phyloP scores from a whole-genome alignment of 1,140 invertebrate species.

The Leptopilina boulardi region DNA sequence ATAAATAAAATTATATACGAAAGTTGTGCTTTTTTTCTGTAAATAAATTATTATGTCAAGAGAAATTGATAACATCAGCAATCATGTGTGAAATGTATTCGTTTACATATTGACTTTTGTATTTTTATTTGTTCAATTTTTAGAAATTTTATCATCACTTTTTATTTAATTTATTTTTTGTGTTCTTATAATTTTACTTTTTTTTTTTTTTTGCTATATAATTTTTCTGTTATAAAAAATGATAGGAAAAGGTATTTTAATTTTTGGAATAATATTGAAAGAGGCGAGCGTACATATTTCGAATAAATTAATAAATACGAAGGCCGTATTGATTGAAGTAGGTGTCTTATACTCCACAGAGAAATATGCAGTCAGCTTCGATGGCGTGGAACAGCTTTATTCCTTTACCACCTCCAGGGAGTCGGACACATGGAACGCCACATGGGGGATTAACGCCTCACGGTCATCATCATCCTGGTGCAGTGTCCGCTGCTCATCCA shows the following conservation, averaged over 20 bases:
- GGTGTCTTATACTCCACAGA: conserved; percentile 72
- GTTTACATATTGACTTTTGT: no score
- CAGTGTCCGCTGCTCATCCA: conserved; percentile 63
- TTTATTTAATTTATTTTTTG: no score
- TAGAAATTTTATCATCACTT: no score
- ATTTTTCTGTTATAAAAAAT: no score
- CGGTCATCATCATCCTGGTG: conserved; percentile 64
- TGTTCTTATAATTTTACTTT: no score
- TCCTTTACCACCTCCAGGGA: conserved; percentile 66
- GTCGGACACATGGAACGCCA: conserved; percentile 61
- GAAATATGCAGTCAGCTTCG: conserved; percentile 70
- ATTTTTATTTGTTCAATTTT: no score
- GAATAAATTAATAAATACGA: not conserved
- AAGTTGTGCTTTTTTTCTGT: not conserved
- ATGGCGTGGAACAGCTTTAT: conserved; percentile 72
- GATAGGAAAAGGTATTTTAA: no score
- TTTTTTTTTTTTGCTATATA: no score
- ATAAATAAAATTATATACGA: not conserved
- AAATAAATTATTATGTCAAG: not conserved
- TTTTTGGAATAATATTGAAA: not conserved
- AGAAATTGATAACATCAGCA: not conserved
- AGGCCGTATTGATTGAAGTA: conserved; percentile 74
- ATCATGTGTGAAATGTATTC: not conserved
- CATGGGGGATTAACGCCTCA: conserved; percentile 60
- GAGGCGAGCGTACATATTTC: not conserved